Base-by-base conservation (phyloP, 2,113 vertebrate species). In the Murina feae region DNA sequence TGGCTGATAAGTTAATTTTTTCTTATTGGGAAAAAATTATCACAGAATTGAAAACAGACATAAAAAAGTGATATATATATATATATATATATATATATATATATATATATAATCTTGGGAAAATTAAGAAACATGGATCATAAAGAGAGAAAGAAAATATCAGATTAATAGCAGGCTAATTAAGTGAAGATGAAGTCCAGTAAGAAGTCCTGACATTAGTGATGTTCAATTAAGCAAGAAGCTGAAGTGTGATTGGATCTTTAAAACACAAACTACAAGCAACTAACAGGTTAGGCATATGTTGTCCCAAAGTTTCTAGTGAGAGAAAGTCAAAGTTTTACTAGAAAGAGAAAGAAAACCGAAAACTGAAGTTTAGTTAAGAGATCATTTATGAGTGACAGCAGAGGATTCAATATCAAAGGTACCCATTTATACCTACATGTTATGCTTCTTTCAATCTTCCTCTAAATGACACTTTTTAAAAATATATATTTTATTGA, bases 381-480 rank as follows among this genome's bases (percentile, higher is more conserved):
- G 9, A 55, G 55, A 18, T 71, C 16, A 91, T 82, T 85, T 90
- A 6, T 68, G 72, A 75, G 28, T 32, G 44, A 75, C 32, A 93
- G 47, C 18, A 49, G 76, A 69, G 2, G 32, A 72, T 35, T 37
- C 60, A 66, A 10, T 30, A 74, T 80, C 75, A 71, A 13, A 84
- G 3, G 3, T 18, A 2, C 58, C 28, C 21, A 12, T 74, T 89
- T 69, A 51, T 51, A 65, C 6, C 83, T 74, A 21, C 0, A 13
- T 18, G 39, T 86, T 32, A 4, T 84, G 9, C 12, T 66, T 79
- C n/a, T 81, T 84, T 71, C 76, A 49, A 1, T 84, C 75, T 89
- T 94, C 53, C 65, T 93, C 65, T 88, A 84, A 81, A 55, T 74
- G 44, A 17, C 47, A 66, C 90, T 89, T 79, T 87, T 69, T 18